Conservation (phyloP, 1,140 invertebrate genomes). For the Telenomus remus region DNA sequence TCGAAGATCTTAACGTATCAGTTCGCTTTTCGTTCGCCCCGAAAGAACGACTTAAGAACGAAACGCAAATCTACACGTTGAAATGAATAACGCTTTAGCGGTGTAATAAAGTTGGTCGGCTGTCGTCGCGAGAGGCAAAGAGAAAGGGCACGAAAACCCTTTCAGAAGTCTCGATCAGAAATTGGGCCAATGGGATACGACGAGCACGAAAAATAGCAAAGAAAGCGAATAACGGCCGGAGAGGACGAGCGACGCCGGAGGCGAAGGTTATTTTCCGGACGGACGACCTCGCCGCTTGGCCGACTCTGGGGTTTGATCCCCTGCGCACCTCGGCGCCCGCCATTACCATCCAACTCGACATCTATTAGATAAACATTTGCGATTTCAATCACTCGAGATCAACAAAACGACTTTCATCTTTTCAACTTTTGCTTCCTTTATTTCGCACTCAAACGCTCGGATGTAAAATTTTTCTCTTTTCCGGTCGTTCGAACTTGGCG, state of each 20-base stretch:
- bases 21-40: constrained; percentile 20
- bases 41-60: constrained; percentile 42
- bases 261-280: constrained; percentile 72
- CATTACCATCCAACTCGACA: constrained; percentile 50
- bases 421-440: constrained; percentile 16
- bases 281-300: constrained; percentile 61
- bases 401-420: constrained; percentile 32
- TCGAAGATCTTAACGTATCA: constrained; percentile 11
- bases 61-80: constrained; percentile 43
- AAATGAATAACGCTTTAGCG: constrained; percentile 59
- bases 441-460: constrained; percentile 19
- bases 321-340: constrained; percentile 16
- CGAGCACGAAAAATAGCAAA: constrained; percentile 30
- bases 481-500: background rate
- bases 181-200: constrained; percentile 60
- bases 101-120: constrained; percentile 53
- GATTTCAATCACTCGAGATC: constrained; percentile 47
- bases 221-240: constrained; percentile 5
- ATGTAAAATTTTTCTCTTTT: too few species aligned
- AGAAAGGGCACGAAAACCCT: constrained; percentile 38
- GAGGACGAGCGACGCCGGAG: constrained; percentile 52
- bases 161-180: constrained; percentile 51
- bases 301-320: constrained; percentile 39
- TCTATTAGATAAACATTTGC: constrained; percentile 65
- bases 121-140: constrained; percentile 49